Percentiles rank a stretch among this genome's conserved stretches.
phyloP scores from a whole-genome alignment of 2,113 vertebrate species.

The Macrotis lagotis region DNA sequence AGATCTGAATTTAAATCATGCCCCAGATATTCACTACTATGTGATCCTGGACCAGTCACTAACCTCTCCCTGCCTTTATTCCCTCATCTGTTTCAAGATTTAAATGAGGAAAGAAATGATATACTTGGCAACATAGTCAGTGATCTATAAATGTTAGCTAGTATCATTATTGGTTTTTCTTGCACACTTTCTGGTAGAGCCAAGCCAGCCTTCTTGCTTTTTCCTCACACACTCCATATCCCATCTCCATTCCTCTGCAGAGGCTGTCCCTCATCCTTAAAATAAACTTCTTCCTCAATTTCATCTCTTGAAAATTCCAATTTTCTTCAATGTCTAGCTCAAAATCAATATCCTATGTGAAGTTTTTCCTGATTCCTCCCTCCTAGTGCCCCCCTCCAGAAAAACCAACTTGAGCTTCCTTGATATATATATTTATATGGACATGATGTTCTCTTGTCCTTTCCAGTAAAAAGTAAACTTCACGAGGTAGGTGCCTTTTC shows the following conservation, averaged over 20 bases:
- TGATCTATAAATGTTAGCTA: neutral
- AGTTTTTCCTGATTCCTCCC: neutral
- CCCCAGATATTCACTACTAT: neutral
- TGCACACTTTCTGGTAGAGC: neutral
- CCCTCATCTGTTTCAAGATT: neutral
- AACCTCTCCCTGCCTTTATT: neutral
- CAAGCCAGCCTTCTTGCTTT: neutral
- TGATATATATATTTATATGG: neutral
- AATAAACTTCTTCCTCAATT: neutral
- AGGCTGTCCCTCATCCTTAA: neutral
- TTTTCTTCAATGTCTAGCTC: neutral
- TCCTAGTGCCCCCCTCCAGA: neutral
- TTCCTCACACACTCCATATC: neutral
- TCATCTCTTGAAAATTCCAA: neutral
- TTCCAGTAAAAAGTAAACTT: neutral
- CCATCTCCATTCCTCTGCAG: neutral
- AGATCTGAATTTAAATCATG: neutral
- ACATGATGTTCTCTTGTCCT: neutral
- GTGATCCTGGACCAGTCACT: neutral
- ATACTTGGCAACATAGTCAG: neutral
- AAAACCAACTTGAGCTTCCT: neutral
- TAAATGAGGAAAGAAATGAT: neutral
- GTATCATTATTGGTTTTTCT: neutral
- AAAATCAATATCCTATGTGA: neutral
- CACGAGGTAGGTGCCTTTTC: neutral